A percentile compares a stretch with the other conserved stretches of the same genome.
These are phyloP conservation scores for Eurytoma californica DNA, from an alignment of 2,888 invertebrate species.

Conservation along the genomic window DNA sequence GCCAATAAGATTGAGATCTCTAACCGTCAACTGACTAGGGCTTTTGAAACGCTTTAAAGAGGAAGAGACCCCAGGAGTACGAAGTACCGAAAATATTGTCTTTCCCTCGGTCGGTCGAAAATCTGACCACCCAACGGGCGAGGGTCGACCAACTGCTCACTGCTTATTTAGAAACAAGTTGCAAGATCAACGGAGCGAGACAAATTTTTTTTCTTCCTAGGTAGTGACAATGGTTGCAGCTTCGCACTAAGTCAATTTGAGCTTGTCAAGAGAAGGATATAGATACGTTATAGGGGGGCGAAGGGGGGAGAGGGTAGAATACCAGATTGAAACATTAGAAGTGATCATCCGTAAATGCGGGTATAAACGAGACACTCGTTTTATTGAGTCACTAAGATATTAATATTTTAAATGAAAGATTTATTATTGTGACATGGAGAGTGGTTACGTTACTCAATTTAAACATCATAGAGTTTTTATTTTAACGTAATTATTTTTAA, in stretches of 20 bases:
- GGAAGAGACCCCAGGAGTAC: neutral
- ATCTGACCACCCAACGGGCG: conserved; percentile 51
- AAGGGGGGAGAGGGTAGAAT: conserved; percentile 40
- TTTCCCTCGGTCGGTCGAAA: conserved; percentile 11
- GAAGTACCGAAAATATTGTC: conserved; percentile 26
- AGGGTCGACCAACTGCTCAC: conserved; percentile 11
- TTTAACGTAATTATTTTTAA: no score
- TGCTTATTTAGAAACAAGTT: conserved; percentile 49
- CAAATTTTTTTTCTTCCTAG: conserved; percentile 44
- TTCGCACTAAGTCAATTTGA: neutral
- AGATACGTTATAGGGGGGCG: neutral
- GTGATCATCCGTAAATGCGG: conserved; percentile 40
- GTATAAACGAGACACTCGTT: conserved; percentile 29
- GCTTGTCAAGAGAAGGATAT: neutral
- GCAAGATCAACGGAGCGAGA: conserved; percentile 50
- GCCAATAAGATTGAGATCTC: no score
- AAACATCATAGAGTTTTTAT: no score
- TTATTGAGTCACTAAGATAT: conserved; percentile 39
- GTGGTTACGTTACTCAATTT: no score
- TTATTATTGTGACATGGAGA: no score
- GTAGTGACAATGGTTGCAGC: conserved; percentile 38
- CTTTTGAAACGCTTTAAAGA: neutral
- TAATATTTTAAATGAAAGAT: neutral
- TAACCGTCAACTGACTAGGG: no score
- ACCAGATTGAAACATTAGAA: conserved; percentile 56